Percentiles rank a stretch among this genome's conserved stretches.
phyloP scores from a whole-genome alignment of 2,888 invertebrate genomes.

The Cenopis cana region DNA sequence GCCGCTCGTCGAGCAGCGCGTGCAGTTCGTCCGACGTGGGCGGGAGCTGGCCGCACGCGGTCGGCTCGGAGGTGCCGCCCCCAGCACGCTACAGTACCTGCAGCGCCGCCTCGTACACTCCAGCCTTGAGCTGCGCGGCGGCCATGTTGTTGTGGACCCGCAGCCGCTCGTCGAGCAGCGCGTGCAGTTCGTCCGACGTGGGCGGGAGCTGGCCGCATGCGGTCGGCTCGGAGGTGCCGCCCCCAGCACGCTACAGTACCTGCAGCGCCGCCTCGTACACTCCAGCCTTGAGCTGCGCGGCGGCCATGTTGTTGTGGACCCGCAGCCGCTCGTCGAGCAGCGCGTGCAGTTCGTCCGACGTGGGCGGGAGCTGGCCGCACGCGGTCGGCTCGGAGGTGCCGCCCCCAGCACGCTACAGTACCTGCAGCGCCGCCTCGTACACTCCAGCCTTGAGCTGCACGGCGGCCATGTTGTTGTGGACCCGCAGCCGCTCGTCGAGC shows the following conservation, averaged over 20 bases:
- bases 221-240: too few relatives aligned
- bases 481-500: slow-evolving; percentile 92
- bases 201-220: slow-evolving; percentile 49
- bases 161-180: slow-evolving; percentile 91
- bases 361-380: slow-evolving; percentile 49
- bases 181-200: slow-evolving; percentile 70
- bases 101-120: slow-evolving; percentile 89
- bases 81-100: slow-evolving; percentile 70
- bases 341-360: slow-evolving; percentile 64
- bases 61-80: too few relatives aligned
- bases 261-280: slow-evolving; percentile 90
- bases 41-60: slow-evolving; percentile 31
- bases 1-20: slow-evolving; percentile 89
- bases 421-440: slow-evolving; percentile 92
- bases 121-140: too few relatives aligned
- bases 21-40: slow-evolving; percentile 64
- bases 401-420: slow-evolving; percentile 41
- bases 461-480: slow-evolving; percentile 57
- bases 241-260: slow-evolving; percentile 59
- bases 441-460: too few relatives aligned
- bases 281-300: too few relatives aligned
- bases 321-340: slow-evolving; percentile 92
- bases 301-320: slow-evolving; percentile 67
- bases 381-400: too few relatives aligned
- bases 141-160: slow-evolving; percentile 79